Evolutionary conservation across 2,113 vertebrate genomes (phyloP).

Genomic region (Anthoscopus minutus): DNA sequence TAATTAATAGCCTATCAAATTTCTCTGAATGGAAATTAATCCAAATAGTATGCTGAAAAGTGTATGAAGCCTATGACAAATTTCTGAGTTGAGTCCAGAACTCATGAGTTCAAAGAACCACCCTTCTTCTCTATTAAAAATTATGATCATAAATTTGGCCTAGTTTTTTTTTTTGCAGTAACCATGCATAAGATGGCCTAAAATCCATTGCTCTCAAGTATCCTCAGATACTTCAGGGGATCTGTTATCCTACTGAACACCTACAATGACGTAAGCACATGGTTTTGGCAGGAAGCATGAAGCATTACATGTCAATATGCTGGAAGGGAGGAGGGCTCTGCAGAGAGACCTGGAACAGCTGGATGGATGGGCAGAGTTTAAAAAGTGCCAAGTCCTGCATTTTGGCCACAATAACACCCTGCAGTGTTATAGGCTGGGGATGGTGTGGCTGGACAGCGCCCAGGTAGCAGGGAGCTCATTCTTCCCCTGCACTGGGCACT

Average conservation of each 20-base stretch:
- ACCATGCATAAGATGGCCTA: background rate
- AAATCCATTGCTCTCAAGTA: background rate
- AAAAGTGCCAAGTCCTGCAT: background rate
- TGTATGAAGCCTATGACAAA: background rate
- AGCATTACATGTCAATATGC: background rate
- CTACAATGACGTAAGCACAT: background rate
- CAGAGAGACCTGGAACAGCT: background rate
- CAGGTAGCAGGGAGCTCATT: background rate
- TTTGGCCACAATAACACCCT: background rate
- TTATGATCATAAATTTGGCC: background rate
- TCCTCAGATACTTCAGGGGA: background rate
- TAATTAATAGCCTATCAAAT: background rate
- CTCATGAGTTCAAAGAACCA: background rate
- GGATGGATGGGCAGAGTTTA: background rate
- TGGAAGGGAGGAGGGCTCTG: background rate
- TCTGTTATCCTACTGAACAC: background rate
- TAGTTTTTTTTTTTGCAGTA: background rate
- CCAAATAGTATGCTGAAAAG: background rate
- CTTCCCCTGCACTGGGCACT: accelerated
- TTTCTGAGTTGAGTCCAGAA: background rate
- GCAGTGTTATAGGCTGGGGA: background rate
- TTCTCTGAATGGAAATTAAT: background rate
- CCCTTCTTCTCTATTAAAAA: background rate
- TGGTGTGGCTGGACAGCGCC: background rate
- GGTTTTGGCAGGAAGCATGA: background rate